Percentiles rank a stretch among this genome's conserved stretches.
Evolutionary conservation across 2,888 invertebrate genomes (phyloP).

Genomic region (Hypolimnas misippus): DNA sequence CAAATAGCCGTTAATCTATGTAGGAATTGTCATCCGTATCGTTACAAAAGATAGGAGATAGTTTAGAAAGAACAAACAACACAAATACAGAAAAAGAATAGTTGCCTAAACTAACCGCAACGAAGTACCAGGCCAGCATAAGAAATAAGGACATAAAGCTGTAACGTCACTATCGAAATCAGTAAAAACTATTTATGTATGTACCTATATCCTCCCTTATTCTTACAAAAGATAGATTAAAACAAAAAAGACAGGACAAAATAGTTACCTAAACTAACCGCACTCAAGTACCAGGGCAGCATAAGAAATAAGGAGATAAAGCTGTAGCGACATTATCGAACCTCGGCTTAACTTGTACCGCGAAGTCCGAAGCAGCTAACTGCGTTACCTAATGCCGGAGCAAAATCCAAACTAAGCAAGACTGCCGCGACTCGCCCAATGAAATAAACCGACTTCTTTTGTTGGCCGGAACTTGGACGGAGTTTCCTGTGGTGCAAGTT

Average conservation of each 20-base stretch:
- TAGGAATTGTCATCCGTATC: no score
- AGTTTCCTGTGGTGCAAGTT: slow-evolving; percentile 16
- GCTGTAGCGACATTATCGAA: slow-evolving; percentile 6
- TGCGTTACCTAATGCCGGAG: slow-evolving; percentile 30
- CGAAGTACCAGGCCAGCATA: slow-evolving; percentile 3
- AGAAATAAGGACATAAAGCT: slow-evolving; percentile 3
- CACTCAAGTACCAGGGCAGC: slow-evolving; percentile 4
- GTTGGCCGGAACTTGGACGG: slow-evolving; percentile 36
- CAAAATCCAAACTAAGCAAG: slow-evolving; percentile 32
- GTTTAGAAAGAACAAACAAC: no score
- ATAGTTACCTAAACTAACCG: background rate
- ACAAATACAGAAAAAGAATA: no score
- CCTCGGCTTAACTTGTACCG: slow-evolving; percentile 16
- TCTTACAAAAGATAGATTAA: background rate
- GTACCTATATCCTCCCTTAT: no score
- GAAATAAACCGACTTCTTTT: slow-evolving; percentile 41
- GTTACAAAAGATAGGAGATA: no score
- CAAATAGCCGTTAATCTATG: no score
- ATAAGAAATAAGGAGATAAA: slow-evolving; percentile 7
- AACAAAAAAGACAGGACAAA: background rate
- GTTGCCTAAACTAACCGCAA: background rate
- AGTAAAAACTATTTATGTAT: no score
- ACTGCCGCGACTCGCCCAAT: slow-evolving; percentile 28
- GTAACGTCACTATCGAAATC: slow-evolving; percentile 1
- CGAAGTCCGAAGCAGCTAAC: slow-evolving; percentile 26